Evolutionary conservation across 2,113 vertebrate genomes (phyloP), one percentile per base, ranked within the genome.

Genomic region (Arenaria interpres): DNA sequence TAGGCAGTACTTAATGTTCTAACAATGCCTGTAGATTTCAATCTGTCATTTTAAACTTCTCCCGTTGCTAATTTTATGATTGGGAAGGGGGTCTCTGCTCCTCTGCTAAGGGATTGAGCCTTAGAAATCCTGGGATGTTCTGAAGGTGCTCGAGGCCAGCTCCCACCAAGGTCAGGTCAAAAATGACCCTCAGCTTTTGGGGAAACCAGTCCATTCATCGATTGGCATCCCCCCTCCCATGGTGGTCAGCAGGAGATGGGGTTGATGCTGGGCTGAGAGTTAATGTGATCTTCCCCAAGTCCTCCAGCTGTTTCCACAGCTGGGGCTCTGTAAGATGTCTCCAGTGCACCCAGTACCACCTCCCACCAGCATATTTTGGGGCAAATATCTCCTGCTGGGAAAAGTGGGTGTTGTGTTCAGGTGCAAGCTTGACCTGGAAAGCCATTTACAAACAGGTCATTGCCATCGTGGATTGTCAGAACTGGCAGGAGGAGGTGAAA

Each of bases 21-120:
- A 73, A 69, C 41, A 50, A 18, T 20, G 74, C 59, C 51, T 82
- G 37, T 85, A 84, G 79, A 92, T 79, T 79, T 62, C 30, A 76
- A 69, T 79, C 33, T 66, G 53, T 79, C 45, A 32, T 92, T 95
- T 97, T 32, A 76, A 73, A 88, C 63, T 18, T 22, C 62, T 76
- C 63, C 53, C 4, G 18, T 85, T 54, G 84, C 43, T 92, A 73
- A 85, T 87, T 96, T 95, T 82, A 80, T 66, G 48, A 25, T 33
- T 39, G 32, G 46, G 35, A 86, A 89, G 57, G 28, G 69, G 87
- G 3, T 75, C 89, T 82, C 57, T 41, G 24, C 57, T 91, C 17
- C 41, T 89, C 71, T 32, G 14, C 35, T 12, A 43, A 78, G 32
- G 10, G n/a, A 8, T 14, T 5, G 37, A 62, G 68, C 53, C 76